Evolutionary conservation across 1,140 invertebrate genomes (phyloP), one percentile per base, ranked within the genome.

Genomic region (Babylonia areolata): DNA sequence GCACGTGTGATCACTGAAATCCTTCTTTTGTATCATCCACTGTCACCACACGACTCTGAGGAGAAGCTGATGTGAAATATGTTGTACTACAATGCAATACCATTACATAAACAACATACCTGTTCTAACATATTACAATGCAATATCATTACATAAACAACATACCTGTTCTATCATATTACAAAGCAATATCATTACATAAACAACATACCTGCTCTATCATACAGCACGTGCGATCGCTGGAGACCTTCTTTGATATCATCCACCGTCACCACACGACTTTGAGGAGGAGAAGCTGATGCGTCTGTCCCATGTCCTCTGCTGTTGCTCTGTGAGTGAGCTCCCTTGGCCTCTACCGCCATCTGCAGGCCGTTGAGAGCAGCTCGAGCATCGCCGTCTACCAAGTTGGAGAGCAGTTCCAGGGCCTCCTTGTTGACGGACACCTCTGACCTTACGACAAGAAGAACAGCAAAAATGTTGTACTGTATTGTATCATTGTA

Each of bases 331-430:
- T n/a, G 11, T 54, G 78, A 3, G 42, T 51, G 9, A 33, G 78
- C 3, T 33, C 46, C 46, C 79, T 95, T 95, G 51, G 96, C 95
- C 85, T 96, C 95, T 9, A 97, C 89, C 3, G 96, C 95, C 87
- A 97, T 94, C 93, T 97, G 96, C 17, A 98, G 93, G 86, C 96
- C 96, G 88, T 96, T 96, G 35, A 97, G 94, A 46, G 97, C 97
- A 92, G 96, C 96, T 87, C 97, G 94, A 2, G 97, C 97, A 95
- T 98, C 97, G 17, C 97, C 97, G 94, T 97, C 97, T 91, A 96
- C 96, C 71, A 97, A 96, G 92, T 96, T 96, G 28, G 97, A 96
- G 46, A 98, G 92, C 95, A 96, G 97, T 86, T 95, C 91, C 79
- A 97, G 90, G 2, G 96, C 96, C 79, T 95, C 93, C 83, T 95